These are phyloP conservation scores for Palythoa caribaeorum DNA, from an alignment of 92 coral and sea anemone genomes.

Conservation along the genomic window DNA sequence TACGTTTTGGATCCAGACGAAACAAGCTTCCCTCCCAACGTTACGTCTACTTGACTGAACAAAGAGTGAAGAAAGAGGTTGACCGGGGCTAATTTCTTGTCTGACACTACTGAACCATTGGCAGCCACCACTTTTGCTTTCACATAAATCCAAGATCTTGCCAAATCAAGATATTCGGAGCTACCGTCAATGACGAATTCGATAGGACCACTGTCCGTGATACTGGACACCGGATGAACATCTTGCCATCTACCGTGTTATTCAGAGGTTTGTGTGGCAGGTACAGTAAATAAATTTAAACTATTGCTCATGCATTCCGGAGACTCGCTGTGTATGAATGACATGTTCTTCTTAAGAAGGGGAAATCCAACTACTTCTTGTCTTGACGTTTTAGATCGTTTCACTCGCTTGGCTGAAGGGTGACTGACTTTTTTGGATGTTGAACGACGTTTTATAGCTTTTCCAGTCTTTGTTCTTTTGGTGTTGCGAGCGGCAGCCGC, in stretches of 20 bases:
- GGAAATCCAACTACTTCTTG: neutral
- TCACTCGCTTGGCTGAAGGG: neutral
- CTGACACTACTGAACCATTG: neutral
- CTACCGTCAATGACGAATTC: slow-evolving; percentile 5
- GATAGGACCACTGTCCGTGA: neutral
- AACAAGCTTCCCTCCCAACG: slow-evolving; percentile 3
- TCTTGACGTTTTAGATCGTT: neutral
- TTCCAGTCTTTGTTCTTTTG: neutral
- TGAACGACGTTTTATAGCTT: neutral
- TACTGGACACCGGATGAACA: neutral
- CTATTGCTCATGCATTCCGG: neutral
- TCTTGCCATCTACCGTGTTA: neutral
- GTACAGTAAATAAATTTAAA: neutral
- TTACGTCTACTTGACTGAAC: slow-evolving; percentile 39
- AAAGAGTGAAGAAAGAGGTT: slow-evolving; percentile 37
- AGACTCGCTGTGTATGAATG: neutral
- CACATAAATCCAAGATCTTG: slow-evolving; percentile 3
- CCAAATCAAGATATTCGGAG: neutral
- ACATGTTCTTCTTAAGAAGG: neutral
- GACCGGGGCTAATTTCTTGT: slow-evolving; percentile 26
- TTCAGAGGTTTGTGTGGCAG: neutral
- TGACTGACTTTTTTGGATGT: neutral
- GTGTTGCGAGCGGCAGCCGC: neutral
- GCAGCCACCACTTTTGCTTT: neutral
- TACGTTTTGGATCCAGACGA: slow-evolving; percentile 18